Evolutionary conservation across 2,113 vertebrate genomes (phyloP), one percentile per base, ranked within the genome.

Genomic region (Athene cunicularia): DNA sequence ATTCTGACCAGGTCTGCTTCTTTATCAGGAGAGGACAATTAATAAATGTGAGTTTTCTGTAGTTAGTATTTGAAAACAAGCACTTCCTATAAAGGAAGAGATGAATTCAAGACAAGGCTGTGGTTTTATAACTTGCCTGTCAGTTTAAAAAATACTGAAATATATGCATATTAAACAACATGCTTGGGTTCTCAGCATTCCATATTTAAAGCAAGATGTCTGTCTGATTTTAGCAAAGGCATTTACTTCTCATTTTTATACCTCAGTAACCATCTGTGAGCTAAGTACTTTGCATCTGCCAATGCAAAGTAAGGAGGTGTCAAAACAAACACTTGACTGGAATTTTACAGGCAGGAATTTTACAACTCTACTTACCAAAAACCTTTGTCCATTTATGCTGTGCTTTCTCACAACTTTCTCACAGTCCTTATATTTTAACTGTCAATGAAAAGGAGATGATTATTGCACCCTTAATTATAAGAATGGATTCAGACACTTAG

Each of bases 391-490:
- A 10, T 89, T 98, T 56, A 99, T 99, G 79, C 95, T 97, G 94
- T 98, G 62, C 90, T 99, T 99, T 93, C 97, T 91, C 56, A 99
- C 98, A 0, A 98, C 98, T 95, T 99, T 99, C 72, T 99, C 99
- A 92, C 99, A 99, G 83, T 99, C 99, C 21, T 97, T 98, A 63
- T 99, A 98, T 67, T 98, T 98, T 66, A 98, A 96, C 99, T 99
- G 97, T 39, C 87, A 89, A 89, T 15, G 86, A 88, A 91, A 76
- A 79, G 30, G 43, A 86, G 88, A 53, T 33, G 11, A 50, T 95
- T 86, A 75, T 59, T 86, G 41, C 49, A 91, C 15, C 5, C 23
- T 72, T 22, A 47, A 55, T 52, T 47, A 7, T 12, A 22, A 70
- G 32, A 87, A 71, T n/a, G 9, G 26, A 73, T 77, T 21, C 63